These are phyloP conservation scores for Amazonetta brasiliensis DNA, from an alignment of 2,797 vertebrate species.

Conservation along the genomic window DNA sequence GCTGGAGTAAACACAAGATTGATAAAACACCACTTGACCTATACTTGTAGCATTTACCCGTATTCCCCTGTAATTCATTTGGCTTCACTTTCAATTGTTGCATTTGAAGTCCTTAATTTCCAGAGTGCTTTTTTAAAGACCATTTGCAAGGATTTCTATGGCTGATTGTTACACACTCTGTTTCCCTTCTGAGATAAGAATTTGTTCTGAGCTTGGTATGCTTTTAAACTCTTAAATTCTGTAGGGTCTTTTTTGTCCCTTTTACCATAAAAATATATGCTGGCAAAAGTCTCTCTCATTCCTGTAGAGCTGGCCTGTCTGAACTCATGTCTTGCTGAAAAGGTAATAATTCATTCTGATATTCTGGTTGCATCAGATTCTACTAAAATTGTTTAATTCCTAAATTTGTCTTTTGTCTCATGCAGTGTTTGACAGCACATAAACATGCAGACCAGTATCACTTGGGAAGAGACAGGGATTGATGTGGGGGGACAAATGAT, in stretches of 20 bases:
- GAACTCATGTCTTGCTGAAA: neutral
- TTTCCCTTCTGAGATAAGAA: slow-evolving; percentile 3
- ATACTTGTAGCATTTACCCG: slow-evolving; percentile 22
- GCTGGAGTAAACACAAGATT: slow-evolving; percentile 51
- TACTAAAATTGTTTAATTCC: neutral
- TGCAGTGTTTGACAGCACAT: neutral
- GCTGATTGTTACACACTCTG: neutral
- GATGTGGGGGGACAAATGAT: neutral
- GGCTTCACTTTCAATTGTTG: slow-evolving; percentile 46
- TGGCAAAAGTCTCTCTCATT: neutral
- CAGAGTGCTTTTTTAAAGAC: neutral
- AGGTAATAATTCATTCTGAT: slow-evolving; percentile 20
- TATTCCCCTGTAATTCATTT: slow-evolving; percentile 42
- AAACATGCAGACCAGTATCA: neutral
- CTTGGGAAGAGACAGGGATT: neutral
- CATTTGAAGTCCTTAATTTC: slow-evolving; percentile 40
- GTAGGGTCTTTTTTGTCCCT: neutral
- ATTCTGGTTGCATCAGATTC: slow-evolving; percentile 28
- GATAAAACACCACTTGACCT: slow-evolving; percentile 41
- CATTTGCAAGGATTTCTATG: slow-evolving; percentile 26
- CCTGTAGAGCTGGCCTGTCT: neutral
- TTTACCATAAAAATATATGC: neutral
- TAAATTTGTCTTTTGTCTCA: neutral
- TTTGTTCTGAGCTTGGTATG: neutral
- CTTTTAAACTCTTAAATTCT: slow-evolving; percentile 6